Base-by-base conservation (phyloP, 2,888 invertebrate genomes). In the Rhagium mordax region DNA sequence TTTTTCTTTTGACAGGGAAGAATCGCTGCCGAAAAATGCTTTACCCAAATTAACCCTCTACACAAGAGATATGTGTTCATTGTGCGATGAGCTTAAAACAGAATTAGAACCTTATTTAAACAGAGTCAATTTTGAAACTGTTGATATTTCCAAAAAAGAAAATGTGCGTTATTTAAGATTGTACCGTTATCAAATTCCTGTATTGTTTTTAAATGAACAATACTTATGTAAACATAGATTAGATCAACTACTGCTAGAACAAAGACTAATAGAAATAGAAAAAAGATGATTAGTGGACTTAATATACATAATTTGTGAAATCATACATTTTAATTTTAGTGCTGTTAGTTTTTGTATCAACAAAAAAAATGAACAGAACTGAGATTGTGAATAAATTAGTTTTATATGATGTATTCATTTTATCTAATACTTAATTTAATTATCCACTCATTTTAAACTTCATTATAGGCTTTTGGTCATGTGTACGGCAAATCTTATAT, bases 181-280 rank as follows among this genome's bases (percentile, higher is more conserved):
- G 57, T 97, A 96, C 84, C 91, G 93, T 10, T 41, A 41, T 41
- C n/a, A 97, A 85, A 97, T 97, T 84, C 97, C 97, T 51, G 97
- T 97, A 7, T 87, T 97, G 79, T 96, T 96, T 87, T 89, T 97
- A 6, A 94, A 96, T 88, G 94, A 94, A 4, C 90, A 93, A 81
- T 97, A 91, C 88, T 89, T 97, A 57, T 95, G 95, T 85, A 95
- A 93, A 90, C 94, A 95, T 85, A 90, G 87, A 74, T 88, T 95
- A 78, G 90, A 95, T 86, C 88, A 86, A 71, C 85, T 88, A 60
- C 85, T 92, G 71, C 88, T 94, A 47, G 78, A 81, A 65, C 61
- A 78, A 53, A 83, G 73, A 72, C 74, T 84, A 27, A 67, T 67
- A 29, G 64, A 77, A 67, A 66, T 81, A 57, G 75, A 79, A 64